Evolutionary conservation across 2,113 vertebrate species (phyloP).

Genomic region (Chelonoidis abingdonii): DNA sequence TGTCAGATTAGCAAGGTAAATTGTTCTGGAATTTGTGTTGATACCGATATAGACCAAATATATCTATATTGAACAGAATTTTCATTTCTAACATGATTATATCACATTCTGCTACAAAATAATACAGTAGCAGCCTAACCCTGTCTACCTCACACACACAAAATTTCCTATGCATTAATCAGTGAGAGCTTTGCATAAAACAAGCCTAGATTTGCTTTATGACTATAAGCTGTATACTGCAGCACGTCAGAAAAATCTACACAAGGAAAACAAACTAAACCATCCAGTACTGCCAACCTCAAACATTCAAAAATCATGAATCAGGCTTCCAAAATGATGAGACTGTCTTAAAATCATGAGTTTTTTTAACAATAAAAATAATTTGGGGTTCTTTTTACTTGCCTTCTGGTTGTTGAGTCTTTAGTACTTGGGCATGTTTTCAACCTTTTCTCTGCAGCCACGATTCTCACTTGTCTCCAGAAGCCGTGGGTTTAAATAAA

Average conservation of each 20-base stretch:
- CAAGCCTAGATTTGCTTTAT: background rate
- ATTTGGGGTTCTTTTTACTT: accelerated
- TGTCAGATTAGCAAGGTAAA: background rate
- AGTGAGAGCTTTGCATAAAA: background rate
- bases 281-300: background rate
- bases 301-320: background rate
- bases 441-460: background rate
- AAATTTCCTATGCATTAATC: background rate
- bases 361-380: background rate
- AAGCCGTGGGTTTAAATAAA: accelerated
- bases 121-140: background rate
- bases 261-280: background rate
- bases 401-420: accelerated
- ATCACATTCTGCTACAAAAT: background rate
- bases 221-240: background rate
- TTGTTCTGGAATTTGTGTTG: conserved; percentile 18
- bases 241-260: background rate
- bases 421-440: background rate
- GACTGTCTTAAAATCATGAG: background rate
- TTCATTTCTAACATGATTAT: conserved; percentile 6
- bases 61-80: background rate
- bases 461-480: background rate
- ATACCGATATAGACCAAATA: background rate
- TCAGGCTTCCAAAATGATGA: background rate
- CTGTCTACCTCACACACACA: background rate